Base-by-base conservation (phyloP, 2,888 invertebrate genomes). In the Acholoe squamosa region DNA sequence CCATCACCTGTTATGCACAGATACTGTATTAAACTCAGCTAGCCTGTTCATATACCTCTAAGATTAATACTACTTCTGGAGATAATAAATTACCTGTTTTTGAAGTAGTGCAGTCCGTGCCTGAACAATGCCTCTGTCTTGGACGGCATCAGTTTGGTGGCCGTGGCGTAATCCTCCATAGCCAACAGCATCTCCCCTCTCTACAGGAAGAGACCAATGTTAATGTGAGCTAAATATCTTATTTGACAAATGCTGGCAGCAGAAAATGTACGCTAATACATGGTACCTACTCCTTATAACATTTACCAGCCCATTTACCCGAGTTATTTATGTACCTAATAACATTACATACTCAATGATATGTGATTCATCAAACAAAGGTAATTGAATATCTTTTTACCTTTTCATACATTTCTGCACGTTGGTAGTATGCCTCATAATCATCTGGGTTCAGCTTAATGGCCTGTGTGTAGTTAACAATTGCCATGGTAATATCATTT, bases 321-420 rank as follows among this genome's bases (percentile, higher is more conserved):
- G n/a, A n/a, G n/a, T n/a, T n/a, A n/a, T n/a, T n/a, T n/a, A n/a
- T n/a, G n/a, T n/a, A 43, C 10, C 10, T 43, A 43, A 43, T 43
- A 43, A 43, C 43, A 43, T 43, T 3, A 43, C 5, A 43, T 43
- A 43, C 3, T 43, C 43, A 10, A 43, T 43, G 10, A 43, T 43
- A 43, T 43, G 43, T 43, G 43, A 43, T 43, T 43, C 43, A 43
- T 43, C n/a, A n/a, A n/a, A n/a, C n/a, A n/a, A n/a, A n/a, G n/a
- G n/a, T n/a, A n/a, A 43, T 43, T 43, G 43, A 3, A 7, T 43
- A 7, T 43, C 10, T 43, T 10, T 43, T 43, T 90, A 95, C 95
- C 93, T 94, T 93, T 92, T 96, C 95, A 92, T 96, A 96, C 93
- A 95, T 94, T 91, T 94, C 93, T 0, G 95, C 96, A 76, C 95